Evolutionary conservation across 2,797 vertebrate species (phyloP).

Genomic region (Setipinna tenuifilis): DNA sequence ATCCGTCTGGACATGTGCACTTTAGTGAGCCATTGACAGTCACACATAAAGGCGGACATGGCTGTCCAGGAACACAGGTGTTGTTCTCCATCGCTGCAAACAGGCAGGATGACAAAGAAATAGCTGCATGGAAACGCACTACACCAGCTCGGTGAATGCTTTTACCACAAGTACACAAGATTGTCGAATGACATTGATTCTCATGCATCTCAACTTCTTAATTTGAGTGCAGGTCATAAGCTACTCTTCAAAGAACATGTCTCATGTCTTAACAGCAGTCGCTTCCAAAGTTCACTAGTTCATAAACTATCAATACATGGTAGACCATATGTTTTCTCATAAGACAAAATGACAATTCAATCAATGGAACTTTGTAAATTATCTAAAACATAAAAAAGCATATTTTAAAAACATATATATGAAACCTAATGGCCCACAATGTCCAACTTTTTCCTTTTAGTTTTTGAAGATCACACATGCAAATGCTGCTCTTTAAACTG

Average conservation of each 20-base stretch:
- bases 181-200: not conserved
- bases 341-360: too few relatives aligned
- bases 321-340: too few relatives aligned
- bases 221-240: not conserved
- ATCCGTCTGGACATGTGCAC: constrained; percentile 75
- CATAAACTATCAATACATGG: too few relatives aligned
- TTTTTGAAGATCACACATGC: too few relatives aligned
- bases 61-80: constrained; percentile 67
- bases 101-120: not conserved
- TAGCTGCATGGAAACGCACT: not conserved
- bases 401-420: too few relatives aligned
- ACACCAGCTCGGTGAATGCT: not conserved
- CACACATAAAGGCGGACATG: constrained; percentile 77
- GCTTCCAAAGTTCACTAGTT: not conserved
- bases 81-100: constrained; percentile 38
- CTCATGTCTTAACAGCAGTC: not conserved
- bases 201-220: not conserved
- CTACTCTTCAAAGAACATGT: not conserved
- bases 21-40: constrained; percentile 59
- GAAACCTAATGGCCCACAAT: too few relatives aligned
- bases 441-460: too few relatives aligned
- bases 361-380: too few relatives aligned
- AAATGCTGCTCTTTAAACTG: not conserved
- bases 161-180: not conserved
- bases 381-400: too few relatives aligned